A percentile compares a stretch with the other conserved stretches of the same genome.
These are phyloP conservation scores for Tenualosa thibaudeaui DNA, from an alignment of 2,797 vertebrate genomes.

Conservation along the genomic window DNA sequence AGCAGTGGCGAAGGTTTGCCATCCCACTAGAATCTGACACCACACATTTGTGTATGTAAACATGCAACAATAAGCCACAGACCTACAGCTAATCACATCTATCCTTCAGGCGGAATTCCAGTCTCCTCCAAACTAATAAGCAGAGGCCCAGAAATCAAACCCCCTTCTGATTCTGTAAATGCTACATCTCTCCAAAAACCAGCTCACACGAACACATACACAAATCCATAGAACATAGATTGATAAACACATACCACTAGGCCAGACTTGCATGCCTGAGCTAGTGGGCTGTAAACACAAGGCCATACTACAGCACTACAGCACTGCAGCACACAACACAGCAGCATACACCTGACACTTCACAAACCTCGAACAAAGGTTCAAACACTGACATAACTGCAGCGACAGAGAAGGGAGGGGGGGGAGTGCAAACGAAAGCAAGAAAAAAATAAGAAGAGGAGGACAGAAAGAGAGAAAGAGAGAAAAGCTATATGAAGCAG, in stretches of 20 bases:
- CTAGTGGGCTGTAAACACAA: neutral
- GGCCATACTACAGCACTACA: no score
- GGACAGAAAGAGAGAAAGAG: neutral
- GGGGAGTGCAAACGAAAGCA: neutral
- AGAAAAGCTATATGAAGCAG: neutral
- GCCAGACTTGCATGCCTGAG: neutral
- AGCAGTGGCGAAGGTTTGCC: no score
- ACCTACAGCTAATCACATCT: no score
- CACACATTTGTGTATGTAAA: no score
- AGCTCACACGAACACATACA: neutral
- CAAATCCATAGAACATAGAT: no score
- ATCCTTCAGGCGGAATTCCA: no score
- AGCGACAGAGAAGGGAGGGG: neutral
- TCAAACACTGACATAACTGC: neutral
- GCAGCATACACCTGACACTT: no score
- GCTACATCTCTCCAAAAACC: neutral
- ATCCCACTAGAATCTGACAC: neutral
- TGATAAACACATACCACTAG: neutral
- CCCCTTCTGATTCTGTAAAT: neutral
- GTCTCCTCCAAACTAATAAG: neutral
- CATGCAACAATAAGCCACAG: no score
- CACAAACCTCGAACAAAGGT: neutral
- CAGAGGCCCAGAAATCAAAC: neutral
- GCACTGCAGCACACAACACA: no score
- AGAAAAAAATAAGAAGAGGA: neutral